A percentile compares a stretch with the other conserved stretches of the same genome.
Conservation (phyloP, 2,888 invertebrate genomes). For the Orthosia gracilis region DNA sequence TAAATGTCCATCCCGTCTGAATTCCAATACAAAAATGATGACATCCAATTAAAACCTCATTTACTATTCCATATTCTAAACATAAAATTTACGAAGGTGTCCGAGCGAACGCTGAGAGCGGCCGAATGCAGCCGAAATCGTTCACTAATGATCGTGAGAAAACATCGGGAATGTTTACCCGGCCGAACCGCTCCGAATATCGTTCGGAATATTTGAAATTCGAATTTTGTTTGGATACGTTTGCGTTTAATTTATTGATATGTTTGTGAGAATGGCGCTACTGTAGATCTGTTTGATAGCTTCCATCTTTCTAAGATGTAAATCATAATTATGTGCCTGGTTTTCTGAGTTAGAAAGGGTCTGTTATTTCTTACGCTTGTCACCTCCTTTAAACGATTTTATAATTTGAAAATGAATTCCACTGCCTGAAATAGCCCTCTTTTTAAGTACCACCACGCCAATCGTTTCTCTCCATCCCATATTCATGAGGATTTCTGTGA, state of each 20-base stretch:
- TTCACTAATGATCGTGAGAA: slow-evolving; percentile 76
- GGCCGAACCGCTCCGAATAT: slow-evolving; percentile 55
- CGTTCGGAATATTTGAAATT: slow-evolving; percentile 74
- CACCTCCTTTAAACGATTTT: background rate
- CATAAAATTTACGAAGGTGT: slow-evolving; percentile 61
- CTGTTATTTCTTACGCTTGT: background rate
- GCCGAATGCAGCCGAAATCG: slow-evolving; percentile 61
- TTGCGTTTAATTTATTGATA: slow-evolving; percentile 57
- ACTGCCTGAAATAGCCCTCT: no score
- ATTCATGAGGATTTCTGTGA: background rate
- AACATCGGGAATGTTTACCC: slow-evolving; percentile 67
- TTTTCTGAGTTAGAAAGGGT: background rate
- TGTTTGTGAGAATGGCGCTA: slow-evolving; percentile 39
- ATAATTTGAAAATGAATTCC: background rate
- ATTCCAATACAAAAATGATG: slow-evolving; percentile 48
- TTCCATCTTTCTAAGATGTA: background rate
- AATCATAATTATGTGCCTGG: background rate
- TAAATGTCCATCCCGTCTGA: slow-evolving; percentile 26
- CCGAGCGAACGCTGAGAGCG: slow-evolving; percentile 53
- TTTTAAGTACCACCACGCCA: background rate
- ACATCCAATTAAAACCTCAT: slow-evolving; percentile 57
- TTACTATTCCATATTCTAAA: slow-evolving; percentile 56
- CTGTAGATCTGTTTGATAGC: slow-evolving; percentile 4
- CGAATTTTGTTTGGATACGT: slow-evolving; percentile 66
- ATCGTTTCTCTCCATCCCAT: background rate